A percentile compares a stretch with the other conserved stretches of the same genome.
Evolutionary conservation across 2,888 invertebrate genomes (phyloP).

Genomic region (Apotomis turbidana): DNA sequence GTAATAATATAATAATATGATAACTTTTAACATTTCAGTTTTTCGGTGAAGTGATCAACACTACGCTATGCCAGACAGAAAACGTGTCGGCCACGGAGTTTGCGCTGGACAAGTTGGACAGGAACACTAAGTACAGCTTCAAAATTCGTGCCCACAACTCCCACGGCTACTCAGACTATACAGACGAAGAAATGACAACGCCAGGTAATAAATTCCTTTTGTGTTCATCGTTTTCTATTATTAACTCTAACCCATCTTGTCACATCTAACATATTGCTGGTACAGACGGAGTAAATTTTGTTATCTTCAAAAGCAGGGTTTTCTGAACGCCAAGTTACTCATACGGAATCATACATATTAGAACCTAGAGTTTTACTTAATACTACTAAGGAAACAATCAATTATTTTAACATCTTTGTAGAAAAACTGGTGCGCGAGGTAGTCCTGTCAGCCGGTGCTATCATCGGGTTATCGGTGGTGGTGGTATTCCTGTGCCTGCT

Average conservation of each 20-base stretch:
- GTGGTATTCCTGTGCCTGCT: constrained; percentile 89
- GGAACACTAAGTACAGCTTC: constrained; percentile 66
- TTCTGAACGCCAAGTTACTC: too few relatives aligned
- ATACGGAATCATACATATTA: too few relatives aligned
- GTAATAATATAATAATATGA: too few relatives aligned
- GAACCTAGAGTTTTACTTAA: too few relatives aligned
- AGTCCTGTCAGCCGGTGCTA: constrained; percentile 85
- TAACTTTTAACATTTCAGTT: constrained; percentile 28
- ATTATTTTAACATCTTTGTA: neutral
- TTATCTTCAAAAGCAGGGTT: too few relatives aligned
- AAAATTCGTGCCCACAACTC: constrained; percentile 70
- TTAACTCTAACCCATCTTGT: too few relatives aligned
- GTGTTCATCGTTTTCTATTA: too few relatives aligned
- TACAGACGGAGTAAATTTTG: too few relatives aligned
- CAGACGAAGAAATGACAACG: constrained; percentile 42
- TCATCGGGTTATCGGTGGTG: constrained; percentile 92
- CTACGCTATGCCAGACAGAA: constrained; percentile 29
- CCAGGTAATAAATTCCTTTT: constrained; percentile 54
- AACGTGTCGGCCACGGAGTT: constrained; percentile 16
- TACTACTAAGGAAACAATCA: neutral
- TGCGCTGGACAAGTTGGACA: constrained; percentile 29
- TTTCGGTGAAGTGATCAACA: constrained; percentile 17
- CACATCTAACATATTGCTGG: too few relatives aligned
- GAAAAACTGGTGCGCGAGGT: constrained; percentile 46
- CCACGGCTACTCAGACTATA: constrained; percentile 65